These are phyloP conservation scores for Dinocampus coccinellae DNA, from an alignment of 2,888 invertebrate genomes.

Conservation along the genomic window DNA sequence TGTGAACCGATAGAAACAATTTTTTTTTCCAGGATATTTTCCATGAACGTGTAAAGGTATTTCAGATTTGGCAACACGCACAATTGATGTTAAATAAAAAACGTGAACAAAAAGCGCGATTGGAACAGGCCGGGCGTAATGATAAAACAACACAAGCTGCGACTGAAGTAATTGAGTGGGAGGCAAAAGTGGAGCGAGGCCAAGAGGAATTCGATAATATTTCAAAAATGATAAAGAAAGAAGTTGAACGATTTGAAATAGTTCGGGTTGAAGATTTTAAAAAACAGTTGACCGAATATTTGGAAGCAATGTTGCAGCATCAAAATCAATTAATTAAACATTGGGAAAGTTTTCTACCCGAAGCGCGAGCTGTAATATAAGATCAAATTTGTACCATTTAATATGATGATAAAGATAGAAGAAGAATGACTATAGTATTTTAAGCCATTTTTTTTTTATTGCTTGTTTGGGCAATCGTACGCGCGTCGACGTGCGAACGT, in stretches of 20 bases:
- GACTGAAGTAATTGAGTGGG: slow-evolving; percentile 97
- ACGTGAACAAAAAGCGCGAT: slow-evolving; percentile 92
- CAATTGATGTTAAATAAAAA: slow-evolving; percentile 94
- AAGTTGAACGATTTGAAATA: slow-evolving; percentile 92
- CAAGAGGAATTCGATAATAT: slow-evolving; percentile 97
- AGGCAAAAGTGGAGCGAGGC: slow-evolving; percentile 95
- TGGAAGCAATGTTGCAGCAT: slow-evolving; percentile 94
- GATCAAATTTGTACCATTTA: slow-evolving; percentile 30
- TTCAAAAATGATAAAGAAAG: slow-evolving; percentile 93
- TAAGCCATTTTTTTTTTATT: background rate
- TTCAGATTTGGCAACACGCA: slow-evolving; percentile 98
- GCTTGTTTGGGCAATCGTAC: slow-evolving; percentile 2
- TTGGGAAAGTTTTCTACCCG: slow-evolving; percentile 97
- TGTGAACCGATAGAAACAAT: background rate
- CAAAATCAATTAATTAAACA: slow-evolving; percentile 94
- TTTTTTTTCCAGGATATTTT: slow-evolving; percentile 74
- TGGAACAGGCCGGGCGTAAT: slow-evolving; percentile 88
- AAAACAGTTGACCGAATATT: slow-evolving; percentile 87
- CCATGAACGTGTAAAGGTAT: slow-evolving; percentile 83
- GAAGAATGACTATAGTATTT: background rate
- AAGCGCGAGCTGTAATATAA: slow-evolving; percentile 93
- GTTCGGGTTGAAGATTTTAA: slow-evolving; percentile 92
- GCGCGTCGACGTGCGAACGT: background rate
- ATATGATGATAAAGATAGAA: background rate
- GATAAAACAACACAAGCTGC: slow-evolving; percentile 92